phyloP scores from a whole-genome alignment of 1,140 invertebrate species.

The Calliphora vicina region DNA sequence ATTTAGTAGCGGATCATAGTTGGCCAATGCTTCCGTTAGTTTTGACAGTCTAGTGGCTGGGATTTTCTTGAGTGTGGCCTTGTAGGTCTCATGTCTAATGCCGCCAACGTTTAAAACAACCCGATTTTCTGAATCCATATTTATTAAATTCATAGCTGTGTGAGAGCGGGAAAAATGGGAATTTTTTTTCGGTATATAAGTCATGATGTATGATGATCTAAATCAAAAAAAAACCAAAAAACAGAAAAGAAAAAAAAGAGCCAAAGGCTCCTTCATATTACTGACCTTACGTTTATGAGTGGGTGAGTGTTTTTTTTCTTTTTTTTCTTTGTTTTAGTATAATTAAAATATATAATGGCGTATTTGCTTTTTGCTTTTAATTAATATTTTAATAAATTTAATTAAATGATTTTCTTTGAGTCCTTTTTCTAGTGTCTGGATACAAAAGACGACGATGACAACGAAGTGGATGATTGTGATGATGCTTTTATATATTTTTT shows the following conservation, averaged over 20 bases:
- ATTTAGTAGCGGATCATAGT: slow-evolving; percentile 95
- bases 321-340: neutral
- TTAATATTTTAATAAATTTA: neutral
- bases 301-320: neutral
- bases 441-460: too few species aligned
- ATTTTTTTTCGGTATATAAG: slow-evolving; percentile 61
- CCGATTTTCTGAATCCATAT: slow-evolving; percentile 95
- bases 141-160: slow-evolving; percentile 78
- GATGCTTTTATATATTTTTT: neutral
- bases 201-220: slow-evolving; percentile 46
- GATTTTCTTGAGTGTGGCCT: slow-evolving; percentile 91
- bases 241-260: neutral
- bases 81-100: slow-evolving; percentile 96
- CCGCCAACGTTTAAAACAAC: slow-evolving; percentile 98
- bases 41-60: slow-evolving; percentile 89
- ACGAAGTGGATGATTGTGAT: neutral
- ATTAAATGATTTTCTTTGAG: too few species aligned
- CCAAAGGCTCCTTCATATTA: neutral
- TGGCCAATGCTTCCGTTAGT: slow-evolving; percentile 88
- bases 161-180: slow-evolving; percentile 52
- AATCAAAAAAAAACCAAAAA: neutral
- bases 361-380: neutral
- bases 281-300: neutral
- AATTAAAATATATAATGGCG: too few species aligned
- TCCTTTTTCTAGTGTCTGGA: too few species aligned